Conservation (phyloP, 2,113 vertebrate species). For the Carettochelys insculpta region DNA sequence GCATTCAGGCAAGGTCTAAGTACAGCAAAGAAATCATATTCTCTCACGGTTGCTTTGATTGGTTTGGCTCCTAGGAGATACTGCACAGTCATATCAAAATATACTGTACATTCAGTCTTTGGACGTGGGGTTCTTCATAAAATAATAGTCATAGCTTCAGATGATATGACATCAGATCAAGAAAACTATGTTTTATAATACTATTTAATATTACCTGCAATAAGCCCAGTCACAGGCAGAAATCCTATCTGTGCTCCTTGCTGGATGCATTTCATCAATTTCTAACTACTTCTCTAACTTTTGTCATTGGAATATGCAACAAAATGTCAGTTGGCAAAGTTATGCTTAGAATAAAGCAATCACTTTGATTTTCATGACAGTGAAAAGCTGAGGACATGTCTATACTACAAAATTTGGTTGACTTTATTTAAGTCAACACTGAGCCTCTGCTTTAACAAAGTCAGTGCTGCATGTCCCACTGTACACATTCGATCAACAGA, state of each 20-base stretch:
- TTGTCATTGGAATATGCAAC: not conserved
- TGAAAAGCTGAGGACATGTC: not conserved
- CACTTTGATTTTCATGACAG: not conserved
- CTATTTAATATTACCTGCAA: not conserved
- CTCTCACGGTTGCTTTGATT: not conserved
- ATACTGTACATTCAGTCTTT: not conserved
- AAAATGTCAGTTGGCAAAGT: not conserved
- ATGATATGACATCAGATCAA: not conserved
- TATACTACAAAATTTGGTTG: too few relatives aligned
- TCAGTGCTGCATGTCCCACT: too few relatives aligned
- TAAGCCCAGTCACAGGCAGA: not conserved
- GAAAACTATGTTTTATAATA: not conserved
- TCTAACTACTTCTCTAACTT: not conserved
- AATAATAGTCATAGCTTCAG: not conserved
- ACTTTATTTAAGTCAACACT: too few relatives aligned
- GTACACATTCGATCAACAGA: too few relatives aligned
- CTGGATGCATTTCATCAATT: not conserved
- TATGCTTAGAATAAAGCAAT: not conserved
- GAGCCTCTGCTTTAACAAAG: too few relatives aligned
- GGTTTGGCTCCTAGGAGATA: not conserved
- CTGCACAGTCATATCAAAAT: not conserved
- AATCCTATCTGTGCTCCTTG: not conserved
- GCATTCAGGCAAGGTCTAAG: not conserved
- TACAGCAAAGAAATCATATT: not conserved
- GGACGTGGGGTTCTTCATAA: not conserved